phyloP scores from a whole-genome alignment of 2,797 vertebrate species.

The Lepilemur ruficaudatus region DNA sequence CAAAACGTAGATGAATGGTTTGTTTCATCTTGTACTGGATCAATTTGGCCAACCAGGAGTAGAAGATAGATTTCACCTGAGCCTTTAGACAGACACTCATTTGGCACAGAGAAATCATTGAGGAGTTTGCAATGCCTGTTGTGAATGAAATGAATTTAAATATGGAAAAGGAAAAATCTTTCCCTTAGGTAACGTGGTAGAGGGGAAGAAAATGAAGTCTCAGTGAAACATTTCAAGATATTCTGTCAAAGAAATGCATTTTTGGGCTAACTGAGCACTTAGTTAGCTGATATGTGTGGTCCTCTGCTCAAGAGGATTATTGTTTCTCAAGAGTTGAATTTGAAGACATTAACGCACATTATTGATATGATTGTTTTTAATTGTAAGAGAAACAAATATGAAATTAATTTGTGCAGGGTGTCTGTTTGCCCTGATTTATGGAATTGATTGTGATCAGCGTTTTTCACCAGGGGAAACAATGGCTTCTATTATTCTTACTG shows the following conservation, averaged over 20 bases:
- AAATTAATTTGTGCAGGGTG: not conserved
- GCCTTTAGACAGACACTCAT: constrained; percentile 58
- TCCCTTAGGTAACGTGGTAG: constrained; percentile 21
- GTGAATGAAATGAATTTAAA: constrained; percentile 71
- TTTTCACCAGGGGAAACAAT: not conserved
- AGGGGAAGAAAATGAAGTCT: constrained; percentile 61
- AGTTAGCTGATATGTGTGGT: constrained; percentile 15
- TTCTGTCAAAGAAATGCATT: constrained; percentile 66
- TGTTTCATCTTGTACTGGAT: constrained; percentile 46
- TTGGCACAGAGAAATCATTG: constrained; percentile 22
- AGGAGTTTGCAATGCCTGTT: constrained; percentile 24
- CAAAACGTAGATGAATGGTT: constrained; percentile 47
- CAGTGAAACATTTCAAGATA: constrained; percentile 57
- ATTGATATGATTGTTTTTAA: not conserved
- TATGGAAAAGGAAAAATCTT: constrained; percentile 48
- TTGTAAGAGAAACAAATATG: not conserved
- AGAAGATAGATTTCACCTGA: constrained; percentile 55
- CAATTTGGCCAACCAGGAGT: constrained; percentile 56
- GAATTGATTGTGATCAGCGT: not conserved
- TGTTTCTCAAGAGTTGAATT: constrained; percentile 58
- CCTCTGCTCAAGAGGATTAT: constrained; percentile 35
- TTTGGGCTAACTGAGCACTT: constrained; percentile 60
- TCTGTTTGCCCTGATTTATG: not conserved
- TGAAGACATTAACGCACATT: not conserved
- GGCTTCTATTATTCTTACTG: not conserved